Base-by-base conservation (phyloP, 2,888 invertebrate species). In the Melieria omissa region DNA sequence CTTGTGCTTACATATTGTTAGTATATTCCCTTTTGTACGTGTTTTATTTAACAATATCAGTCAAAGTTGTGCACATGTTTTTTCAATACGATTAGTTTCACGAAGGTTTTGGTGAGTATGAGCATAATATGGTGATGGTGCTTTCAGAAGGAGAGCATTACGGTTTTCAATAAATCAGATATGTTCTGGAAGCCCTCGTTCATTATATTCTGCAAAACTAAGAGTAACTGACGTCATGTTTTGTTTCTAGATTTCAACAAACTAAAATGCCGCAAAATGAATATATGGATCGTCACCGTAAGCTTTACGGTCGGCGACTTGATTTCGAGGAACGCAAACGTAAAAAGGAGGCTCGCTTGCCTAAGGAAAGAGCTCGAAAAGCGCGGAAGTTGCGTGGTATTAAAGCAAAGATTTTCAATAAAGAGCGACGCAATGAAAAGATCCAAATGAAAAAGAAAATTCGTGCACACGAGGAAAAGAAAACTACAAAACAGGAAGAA, bases 371-470 rank as follows among this genome's bases (percentile, higher is more conserved):
- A 61, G 93, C 99, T 0, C 92, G 95, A 80, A 95, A 95, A 82
- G 98, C 99, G 0, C 93, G 93, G 79, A 96, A 93, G 83, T 89
- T 99, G 60, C 91, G 98, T 73, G 99, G 99, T 76, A 92, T 99
- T 80, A 99, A 98, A 86, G 99, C 99, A 0, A 99, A 99, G 88
- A 89, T 99, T 71, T 98, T 94, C 88, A 98, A 99, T 87, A 98
- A 98, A 85, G 92, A 98, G 86, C 92, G 99, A 6, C 93, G 97
- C 82, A 94, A 96, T 89, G 99, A 99, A 86, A 99, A 99, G 89
- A 95, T 99, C 76, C 98, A 98, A 87, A 98, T 99, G 93, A 98
- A 98, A 88, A 99, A 98, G 90, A 98, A 97, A 84, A 95, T 99
- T 77, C 95, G 96, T 84, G 95, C 97, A 69, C 99, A 99, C 83